These are phyloP conservation scores for Molothrus ater DNA, from an alignment of 2,797 vertebrate genomes.

Conservation along the genomic window DNA sequence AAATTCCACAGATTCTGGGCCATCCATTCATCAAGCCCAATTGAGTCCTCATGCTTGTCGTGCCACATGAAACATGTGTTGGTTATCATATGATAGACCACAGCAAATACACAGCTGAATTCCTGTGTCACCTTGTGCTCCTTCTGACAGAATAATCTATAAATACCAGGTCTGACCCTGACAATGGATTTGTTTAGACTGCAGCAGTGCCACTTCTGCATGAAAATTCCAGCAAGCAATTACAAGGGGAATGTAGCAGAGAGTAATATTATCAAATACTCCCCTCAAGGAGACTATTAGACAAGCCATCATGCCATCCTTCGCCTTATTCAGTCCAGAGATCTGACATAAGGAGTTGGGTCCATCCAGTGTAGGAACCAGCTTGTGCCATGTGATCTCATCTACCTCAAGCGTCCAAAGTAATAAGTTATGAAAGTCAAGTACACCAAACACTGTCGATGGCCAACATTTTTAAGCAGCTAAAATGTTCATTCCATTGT, in stretches of 20 bases:
- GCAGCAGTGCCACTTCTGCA: background rate
- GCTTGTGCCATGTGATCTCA: background rate
- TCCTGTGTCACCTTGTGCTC: background rate
- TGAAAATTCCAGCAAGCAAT: slow-evolving; percentile 33
- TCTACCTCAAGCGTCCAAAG: background rate
- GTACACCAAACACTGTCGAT: background rate
- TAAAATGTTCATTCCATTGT: background rate
- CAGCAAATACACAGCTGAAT: background rate
- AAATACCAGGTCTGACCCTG: background rate
- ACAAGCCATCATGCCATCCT: background rate
- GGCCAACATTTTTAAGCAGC: background rate
- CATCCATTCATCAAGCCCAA: slow-evolving; percentile 51
- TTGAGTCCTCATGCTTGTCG: background rate
- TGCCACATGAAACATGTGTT: background rate
- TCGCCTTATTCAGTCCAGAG: background rate
- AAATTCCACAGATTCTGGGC: slow-evolving; percentile 53
- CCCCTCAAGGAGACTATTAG: background rate
- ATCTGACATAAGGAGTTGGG: background rate
- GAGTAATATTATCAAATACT: background rate
- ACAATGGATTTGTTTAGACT: slow-evolving; percentile 51
- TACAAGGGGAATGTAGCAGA: background rate
- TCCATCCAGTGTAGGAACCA: background rate
- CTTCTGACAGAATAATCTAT: background rate
- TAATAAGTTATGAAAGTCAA: background rate
- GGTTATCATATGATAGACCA: background rate